Conservation (phyloP, 2,797 vertebrate genomes). For the Rhabdophis nuchalis region DNA sequence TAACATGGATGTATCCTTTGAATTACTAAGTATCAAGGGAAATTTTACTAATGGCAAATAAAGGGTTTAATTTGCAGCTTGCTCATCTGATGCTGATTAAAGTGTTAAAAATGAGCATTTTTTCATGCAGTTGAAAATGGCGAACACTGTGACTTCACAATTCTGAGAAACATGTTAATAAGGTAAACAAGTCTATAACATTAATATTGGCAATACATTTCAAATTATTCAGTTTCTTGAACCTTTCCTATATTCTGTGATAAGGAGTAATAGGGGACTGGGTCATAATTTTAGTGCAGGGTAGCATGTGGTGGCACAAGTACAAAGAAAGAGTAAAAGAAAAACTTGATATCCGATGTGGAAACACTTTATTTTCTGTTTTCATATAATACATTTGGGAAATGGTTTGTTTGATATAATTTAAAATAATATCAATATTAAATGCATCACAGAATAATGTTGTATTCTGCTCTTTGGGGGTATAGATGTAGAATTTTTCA, state of each 20-base stretch:
- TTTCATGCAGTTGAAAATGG: slow-evolving; percentile 87
- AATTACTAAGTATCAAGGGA: not conserved
- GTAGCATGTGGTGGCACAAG: not conserved
- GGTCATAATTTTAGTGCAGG: not conserved
- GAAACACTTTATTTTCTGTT: not conserved
- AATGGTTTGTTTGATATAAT: not conserved
- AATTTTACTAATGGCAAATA: not conserved
- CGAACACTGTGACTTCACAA: slow-evolving; percentile 98
- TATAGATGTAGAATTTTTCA: not conserved
- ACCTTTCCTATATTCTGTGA: not conserved
- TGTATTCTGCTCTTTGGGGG: not conserved
- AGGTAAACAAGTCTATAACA: slow-evolving; percentile 73
- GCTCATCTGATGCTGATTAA: not conserved
- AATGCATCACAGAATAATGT: not conserved
- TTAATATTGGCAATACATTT: not conserved
- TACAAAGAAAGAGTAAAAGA: not conserved
- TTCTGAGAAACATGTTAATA: slow-evolving; percentile 98
- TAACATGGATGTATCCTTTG: not conserved
- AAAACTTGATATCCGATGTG: not conserved
- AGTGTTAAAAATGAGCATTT: slow-evolving; percentile 6
- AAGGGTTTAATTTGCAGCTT: not conserved
- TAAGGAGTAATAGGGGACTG: not conserved
- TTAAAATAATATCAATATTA: not conserved
- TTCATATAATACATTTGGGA: not conserved
- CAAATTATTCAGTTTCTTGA: not conserved